Base-by-base conservation (phyloP, 2,888 invertebrate genomes). In the Anagyrus pseudococci region DNA sequence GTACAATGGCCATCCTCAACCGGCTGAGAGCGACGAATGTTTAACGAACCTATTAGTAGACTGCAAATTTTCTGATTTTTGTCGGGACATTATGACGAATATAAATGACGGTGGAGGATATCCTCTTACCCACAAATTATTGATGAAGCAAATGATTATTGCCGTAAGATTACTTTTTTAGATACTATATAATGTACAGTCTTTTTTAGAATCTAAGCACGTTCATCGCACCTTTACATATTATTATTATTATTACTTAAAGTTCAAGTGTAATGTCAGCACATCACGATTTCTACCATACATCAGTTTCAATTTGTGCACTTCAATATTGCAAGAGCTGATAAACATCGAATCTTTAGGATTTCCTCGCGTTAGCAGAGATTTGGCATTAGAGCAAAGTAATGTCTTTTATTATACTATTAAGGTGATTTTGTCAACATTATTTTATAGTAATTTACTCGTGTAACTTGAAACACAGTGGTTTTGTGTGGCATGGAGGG, bases 401-500 rank as follows among this genome's bases (percentile, higher is more conserved):
- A 71, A 67, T 41, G n/a, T 41, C 15, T 41, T 41, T 41, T 47
- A 37, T 37, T 3, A 4, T 25, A 33, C 23, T 17, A 23, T 1
- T 1, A 20, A 33, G 6, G 3, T 15, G 23, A 41, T 54, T 10
- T 43, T 19, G 0, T 8, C 15, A 2, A 50, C 50, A 55, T 41
- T 20, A 22, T 50, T 8, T 33, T 4, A 49, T 26, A 4, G 25
- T 13, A 19, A 13, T 40, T 50, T 2, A 41, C 54, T 26, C 15
- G n/a, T 54, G 17, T n/a, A n/a, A n/a, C n/a, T n/a, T n/a, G n/a
- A n/a, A n/a, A n/a, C n/a, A n/a, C 37, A 84, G 84, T 84, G 60
- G 71, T 81, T 26, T 69, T 85, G 4, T 85, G 85, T 67, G 83
- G 84, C 1, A 77, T 82, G 69, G 82, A 83, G 71, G 84, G 84